Evolutionary conservation across 2,113 vertebrate species (phyloP).

Genomic region (Aphelocoma coerulescens): DNA sequence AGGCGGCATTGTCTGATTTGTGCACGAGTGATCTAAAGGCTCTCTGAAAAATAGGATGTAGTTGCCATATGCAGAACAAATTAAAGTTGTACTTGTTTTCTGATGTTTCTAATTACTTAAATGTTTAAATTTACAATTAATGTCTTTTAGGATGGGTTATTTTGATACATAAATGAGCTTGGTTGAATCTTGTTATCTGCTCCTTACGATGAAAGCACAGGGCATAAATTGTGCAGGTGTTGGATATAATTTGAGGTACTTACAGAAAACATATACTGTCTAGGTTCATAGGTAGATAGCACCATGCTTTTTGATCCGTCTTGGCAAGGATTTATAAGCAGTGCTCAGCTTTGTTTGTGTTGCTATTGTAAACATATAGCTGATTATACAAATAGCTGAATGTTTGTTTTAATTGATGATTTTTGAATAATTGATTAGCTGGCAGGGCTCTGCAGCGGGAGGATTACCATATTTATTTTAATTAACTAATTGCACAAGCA

Average conservation of each 20-base stretch:
- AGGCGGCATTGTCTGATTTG: background rate
- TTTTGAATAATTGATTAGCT: constrained; percentile 66
- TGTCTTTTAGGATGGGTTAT: background rate
- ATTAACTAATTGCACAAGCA: constrained; percentile 57
- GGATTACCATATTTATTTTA: constrained; percentile 64
- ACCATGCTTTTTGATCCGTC: background rate
- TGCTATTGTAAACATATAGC: constrained; percentile 47
- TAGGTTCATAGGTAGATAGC: background rate
- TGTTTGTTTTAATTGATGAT: constrained; percentile 64
- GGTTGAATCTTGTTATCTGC: background rate
- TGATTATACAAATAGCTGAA: constrained; percentile 54
- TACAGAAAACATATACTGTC: background rate
- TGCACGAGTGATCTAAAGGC: background rate
- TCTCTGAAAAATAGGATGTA: background rate
- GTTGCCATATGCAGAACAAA: background rate
- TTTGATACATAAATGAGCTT: background rate
- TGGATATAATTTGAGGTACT: background rate
- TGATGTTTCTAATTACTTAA: background rate
- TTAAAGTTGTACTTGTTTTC: background rate
- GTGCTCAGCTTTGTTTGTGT: constrained; percentile 33
- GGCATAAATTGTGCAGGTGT: background rate
- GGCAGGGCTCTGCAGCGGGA: constrained; percentile 34
- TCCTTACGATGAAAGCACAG: background rate
- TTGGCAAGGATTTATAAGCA: background rate
- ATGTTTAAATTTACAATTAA: background rate